phyloP scores from a whole-genome alignment of 2,888 invertebrate species.

The Tinea semifulvella region DNA sequence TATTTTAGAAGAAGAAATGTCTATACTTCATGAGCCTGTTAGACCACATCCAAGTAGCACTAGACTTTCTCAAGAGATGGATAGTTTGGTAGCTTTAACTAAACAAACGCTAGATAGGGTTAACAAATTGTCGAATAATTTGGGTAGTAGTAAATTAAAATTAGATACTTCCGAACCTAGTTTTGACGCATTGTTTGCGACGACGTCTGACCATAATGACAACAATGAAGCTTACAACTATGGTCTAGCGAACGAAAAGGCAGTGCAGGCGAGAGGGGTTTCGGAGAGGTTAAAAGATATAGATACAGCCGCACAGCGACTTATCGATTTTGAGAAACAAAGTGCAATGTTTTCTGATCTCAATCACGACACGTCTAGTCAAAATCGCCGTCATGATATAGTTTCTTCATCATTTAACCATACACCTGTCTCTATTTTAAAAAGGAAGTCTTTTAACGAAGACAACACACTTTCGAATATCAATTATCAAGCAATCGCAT shows the following conservation, averaged over 20 bases:
- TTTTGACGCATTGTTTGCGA: constrained; percentile 44
- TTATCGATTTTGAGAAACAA: constrained; percentile 64
- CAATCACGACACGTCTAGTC: constrained; percentile 60
- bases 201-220: constrained; percentile 36
- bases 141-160: constrained; percentile 58
- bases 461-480: constrained; percentile 54
- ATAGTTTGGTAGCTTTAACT: constrained; percentile 71
- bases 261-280: constrained; percentile 45
- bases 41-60: constrained; percentile 47
- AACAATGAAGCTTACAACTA: constrained; percentile 45
- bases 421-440: constrained; percentile 72
- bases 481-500: constrained; percentile 61
- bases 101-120: constrained; percentile 74
- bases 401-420: constrained; percentile 42
- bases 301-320: constrained; percentile 61
- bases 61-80: constrained; percentile 68
- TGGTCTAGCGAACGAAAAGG: constrained; percentile 39
- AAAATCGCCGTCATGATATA: constrained; percentile 56
- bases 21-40: constrained; percentile 54
- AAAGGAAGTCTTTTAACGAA: constrained; percentile 71
- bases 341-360: constrained; percentile 66
- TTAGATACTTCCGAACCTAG: constrained; percentile 44
- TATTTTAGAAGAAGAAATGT: constrained; percentile 42
- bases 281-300: constrained; percentile 58
- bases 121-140: constrained; percentile 68